Conservation (phyloP, 2,797 vertebrate genomes). For the Chiroxiphia lanceolata region DNA sequence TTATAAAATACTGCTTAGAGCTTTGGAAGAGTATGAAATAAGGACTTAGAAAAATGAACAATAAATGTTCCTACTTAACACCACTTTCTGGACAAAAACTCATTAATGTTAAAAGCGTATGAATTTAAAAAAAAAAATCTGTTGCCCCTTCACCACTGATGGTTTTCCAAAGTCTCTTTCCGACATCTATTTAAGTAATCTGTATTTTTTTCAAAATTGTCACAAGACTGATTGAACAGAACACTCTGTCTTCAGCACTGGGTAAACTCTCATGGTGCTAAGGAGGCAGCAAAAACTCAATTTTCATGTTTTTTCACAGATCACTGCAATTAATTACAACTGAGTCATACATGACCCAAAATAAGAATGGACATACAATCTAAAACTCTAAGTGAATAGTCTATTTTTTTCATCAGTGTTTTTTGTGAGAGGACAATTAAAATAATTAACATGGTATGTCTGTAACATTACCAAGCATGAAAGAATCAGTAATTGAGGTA, state of each 20-base stretch:
- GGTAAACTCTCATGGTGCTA: not conserved
- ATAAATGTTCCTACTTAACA: not conserved
- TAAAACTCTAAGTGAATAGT: not conserved
- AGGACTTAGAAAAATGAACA: not conserved
- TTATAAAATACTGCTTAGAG: not conserved
- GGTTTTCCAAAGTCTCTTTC: not conserved
- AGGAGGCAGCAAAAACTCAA: not conserved
- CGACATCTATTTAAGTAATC: not conserved
- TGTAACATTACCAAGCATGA: not conserved
- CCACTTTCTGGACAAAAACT: not conserved
- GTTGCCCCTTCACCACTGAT: not conserved
- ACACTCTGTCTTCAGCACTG: not conserved
- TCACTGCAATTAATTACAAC: not conserved
- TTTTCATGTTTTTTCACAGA: not conserved
- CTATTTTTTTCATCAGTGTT: not conserved
- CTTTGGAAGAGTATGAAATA: not conserved
- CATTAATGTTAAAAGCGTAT: not conserved
- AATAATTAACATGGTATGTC: not conserved
- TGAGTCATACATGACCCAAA: not conserved
- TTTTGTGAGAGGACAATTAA: not conserved
- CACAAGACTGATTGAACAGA: not conserved
- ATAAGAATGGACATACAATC: not conserved
- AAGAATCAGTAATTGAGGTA: not conserved
- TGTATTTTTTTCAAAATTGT: not conserved
- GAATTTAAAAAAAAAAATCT: not conserved